A percentile compares a stretch with the other conserved stretches of the same genome.
Conservation (phyloP, 1,140 invertebrate genomes). For the Pogonus chalceus region DNA sequence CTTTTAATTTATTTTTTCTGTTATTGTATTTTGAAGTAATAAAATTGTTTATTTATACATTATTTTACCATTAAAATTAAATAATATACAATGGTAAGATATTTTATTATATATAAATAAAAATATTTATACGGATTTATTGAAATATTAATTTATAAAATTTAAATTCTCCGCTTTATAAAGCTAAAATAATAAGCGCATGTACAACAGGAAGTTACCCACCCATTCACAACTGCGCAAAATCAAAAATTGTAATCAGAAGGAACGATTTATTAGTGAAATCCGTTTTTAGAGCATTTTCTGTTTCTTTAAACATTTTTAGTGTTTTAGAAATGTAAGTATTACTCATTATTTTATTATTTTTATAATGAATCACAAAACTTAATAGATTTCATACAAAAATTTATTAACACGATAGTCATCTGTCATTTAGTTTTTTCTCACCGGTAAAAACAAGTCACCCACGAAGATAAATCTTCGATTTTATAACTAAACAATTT, state of each 20-base stretch:
- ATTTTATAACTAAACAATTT: too few species aligned
- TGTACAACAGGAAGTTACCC: neutral
- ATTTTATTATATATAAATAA: too few species aligned
- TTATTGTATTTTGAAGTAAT: too few species aligned
- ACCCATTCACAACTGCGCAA: neutral
- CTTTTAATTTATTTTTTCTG: too few species aligned
- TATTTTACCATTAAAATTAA: too few species aligned
- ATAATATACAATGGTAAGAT: too few species aligned
- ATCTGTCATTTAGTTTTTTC: neutral
- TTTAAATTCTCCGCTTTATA: too few species aligned
- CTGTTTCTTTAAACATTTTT: neutral
- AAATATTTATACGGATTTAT: too few species aligned
- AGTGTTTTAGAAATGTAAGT: neutral
- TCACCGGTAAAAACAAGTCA: neutral
- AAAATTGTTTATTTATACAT: too few species aligned
- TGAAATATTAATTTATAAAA: too few species aligned
- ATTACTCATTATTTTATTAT: neutral
- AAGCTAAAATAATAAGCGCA: too few species aligned
- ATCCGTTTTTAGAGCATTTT: constrained; percentile 4
- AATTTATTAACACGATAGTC: neutral
- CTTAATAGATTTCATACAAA: neutral
- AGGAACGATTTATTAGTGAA: neutral
- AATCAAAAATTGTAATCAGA: constrained; percentile 6
- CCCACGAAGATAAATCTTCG: neutral
- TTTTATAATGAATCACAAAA: too few species aligned